Percentiles rank a stretch among this genome's conserved stretches.
Conservation (phyloP, 2,113 vertebrate genomes). For the Prunella himalayana region DNA sequence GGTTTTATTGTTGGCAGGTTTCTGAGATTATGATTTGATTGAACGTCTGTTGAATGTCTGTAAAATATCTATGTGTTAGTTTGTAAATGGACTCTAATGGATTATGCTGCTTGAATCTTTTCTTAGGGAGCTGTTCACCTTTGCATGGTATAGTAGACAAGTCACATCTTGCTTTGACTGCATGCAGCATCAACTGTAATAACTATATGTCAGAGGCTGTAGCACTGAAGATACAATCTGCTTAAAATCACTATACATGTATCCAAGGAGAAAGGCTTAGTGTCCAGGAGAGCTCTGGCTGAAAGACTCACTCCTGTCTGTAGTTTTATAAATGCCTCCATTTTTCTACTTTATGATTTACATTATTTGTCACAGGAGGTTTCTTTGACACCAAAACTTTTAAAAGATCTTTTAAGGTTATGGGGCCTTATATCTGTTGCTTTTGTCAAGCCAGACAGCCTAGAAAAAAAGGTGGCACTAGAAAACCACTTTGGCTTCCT, state of each 20-base stretch:
- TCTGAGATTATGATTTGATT: conserved; percentile 64
- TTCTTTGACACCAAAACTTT: not conserved
- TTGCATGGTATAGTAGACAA: conserved; percentile 53
- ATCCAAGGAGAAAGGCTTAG: not conserved
- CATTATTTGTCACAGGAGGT: not conserved
- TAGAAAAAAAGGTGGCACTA: not conserved
- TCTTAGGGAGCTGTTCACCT: conserved; percentile 51
- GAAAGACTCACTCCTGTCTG: not conserved
- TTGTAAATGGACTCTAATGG: conserved; percentile 66
- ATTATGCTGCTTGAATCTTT: conserved; percentile 34
- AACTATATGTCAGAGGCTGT: conserved; percentile 48
- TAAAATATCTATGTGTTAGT: conserved; percentile 59
- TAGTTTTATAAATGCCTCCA: not conserved
- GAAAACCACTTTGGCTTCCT: not conserved
- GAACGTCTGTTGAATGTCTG: conserved; percentile 61
- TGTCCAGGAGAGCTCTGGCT: not conserved
- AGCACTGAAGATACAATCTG: not conserved
- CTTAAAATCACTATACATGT: not conserved
- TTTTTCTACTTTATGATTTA: not conserved
- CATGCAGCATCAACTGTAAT: not conserved
- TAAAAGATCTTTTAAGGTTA: not conserved
- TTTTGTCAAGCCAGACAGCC: not conserved
- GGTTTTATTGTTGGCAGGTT: conserved; percentile 64
- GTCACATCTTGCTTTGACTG: conserved; percentile 55
- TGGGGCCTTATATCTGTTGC: not conserved